A percentile compares a stretch with the other conserved stretches of the same genome.
These are phyloP conservation scores for Lacerta bilineata DNA, from an alignment of 2,797 vertebrate species.

Conservation along the genomic window DNA sequence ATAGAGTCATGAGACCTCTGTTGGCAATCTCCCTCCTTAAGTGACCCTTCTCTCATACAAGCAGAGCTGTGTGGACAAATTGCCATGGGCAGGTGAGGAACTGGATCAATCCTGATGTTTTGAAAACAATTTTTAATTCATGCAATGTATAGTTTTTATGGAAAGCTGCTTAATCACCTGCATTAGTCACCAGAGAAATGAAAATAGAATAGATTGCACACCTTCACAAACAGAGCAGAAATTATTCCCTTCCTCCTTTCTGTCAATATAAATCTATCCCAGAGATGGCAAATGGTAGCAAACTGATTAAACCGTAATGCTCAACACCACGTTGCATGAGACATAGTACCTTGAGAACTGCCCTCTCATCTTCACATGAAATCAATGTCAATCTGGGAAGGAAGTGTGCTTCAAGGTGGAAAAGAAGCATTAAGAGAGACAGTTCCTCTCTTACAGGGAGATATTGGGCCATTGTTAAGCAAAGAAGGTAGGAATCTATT, in stretches of 20 bases:
- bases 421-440: conserved; percentile 22
- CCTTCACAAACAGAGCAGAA: conserved; percentile 25
- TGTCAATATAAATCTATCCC: conserved; percentile 44
- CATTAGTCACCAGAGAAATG: conserved; percentile 6
- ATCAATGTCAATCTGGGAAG: conserved; percentile 32
- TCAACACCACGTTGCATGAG: conserved; percentile 22
- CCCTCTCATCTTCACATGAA: conserved; percentile 37
- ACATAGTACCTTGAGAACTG: conserved; percentile 35
- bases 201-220: conserved; percentile 25
- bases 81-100: background rate
- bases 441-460: background rate
- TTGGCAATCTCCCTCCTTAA: too few species aligned
- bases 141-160: background rate
- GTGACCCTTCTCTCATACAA: background rate
- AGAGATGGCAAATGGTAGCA: conserved; percentile 29
- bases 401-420: conserved; percentile 26
- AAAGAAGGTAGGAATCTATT: background rate
- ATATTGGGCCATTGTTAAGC: background rate
- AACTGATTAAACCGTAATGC: conserved; percentile 22
- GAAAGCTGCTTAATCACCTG: conserved; percentile 10
- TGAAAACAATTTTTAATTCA: background rate
- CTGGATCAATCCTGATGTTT: background rate
- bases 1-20: background rate
- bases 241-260: conserved; percentile 24
- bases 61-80: background rate